Base-by-base conservation (phyloP, 2,888 invertebrate species). In the Seladonia tumulorum region DNA sequence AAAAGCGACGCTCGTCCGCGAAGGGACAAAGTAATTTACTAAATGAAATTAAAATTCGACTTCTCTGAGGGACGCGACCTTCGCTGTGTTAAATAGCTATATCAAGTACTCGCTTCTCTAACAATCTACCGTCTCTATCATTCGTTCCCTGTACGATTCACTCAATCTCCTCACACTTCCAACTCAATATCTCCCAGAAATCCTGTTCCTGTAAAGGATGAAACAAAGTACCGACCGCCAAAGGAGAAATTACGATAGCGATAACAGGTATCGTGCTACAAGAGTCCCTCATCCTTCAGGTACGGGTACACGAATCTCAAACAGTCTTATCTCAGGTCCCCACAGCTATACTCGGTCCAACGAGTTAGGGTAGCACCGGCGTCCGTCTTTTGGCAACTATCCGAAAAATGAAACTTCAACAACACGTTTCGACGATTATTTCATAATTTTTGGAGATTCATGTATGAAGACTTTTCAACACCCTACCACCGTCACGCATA, bases 191-290 rank as follows among this genome's bases (percentile, higher is more conserved):
- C 53, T 25, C 18, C 42, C n/a, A 18, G 68, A 68, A 29, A 74
- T 71, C n/a, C 18, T 47, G 22, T 45, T 81, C 76, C 53, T 53
- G 66, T 35, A 66, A 68, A 35, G 73, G 35, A 8, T 35, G 10
- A 18, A 42, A 29, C 45, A 42, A 49, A 70, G 42, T 68, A 74
- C 22, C 53, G 53, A 22, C 53, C 53, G 53, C 53, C 53, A 53
- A 53, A 53, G 53, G 22, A 22, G 53, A 53, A 53, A 53, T 66
- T 49, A 49, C 25, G 29, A 47, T 25, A 25, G 12, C 10, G 14
- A 53, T 53, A 53, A 53, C 53, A 53, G 53, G 53, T 53, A 22
- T 53, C 53, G 53, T 10, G 22, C 22, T 53, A 53, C 53, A 53
- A 53, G 53, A 53, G 22, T 53, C 53, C 7, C 22, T 53, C 53